These are phyloP conservation scores for Jordanella pulchra DNA, from an alignment of 2,797 vertebrate genomes.

Conservation along the genomic window DNA sequence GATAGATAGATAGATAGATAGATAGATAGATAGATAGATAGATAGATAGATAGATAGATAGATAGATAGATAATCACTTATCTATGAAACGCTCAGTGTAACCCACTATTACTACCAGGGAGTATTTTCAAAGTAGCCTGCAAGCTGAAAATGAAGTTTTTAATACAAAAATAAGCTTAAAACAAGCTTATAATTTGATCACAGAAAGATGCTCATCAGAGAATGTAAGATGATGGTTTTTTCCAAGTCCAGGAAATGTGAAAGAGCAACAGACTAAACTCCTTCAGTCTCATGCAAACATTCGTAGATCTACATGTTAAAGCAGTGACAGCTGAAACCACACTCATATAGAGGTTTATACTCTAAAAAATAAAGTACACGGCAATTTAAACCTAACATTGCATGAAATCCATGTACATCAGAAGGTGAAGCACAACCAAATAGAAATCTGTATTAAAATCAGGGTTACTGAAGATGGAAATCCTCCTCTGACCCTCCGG, in stretches of 20 bases:
- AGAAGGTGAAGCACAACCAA: slow-evolving; percentile 49
- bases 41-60: too few relatives aligned
- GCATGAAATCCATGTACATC: slow-evolving; percentile 30
- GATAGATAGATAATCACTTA: background rate
- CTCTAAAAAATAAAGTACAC: background rate
- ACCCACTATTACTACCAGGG: background rate
- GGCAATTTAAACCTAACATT: background rate
- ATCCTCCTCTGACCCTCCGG: slow-evolving; percentile 58
- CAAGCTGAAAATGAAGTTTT: background rate
- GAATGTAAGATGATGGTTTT: background rate
- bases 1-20: too few relatives aligned
- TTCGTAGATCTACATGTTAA: slow-evolving; percentile 17
- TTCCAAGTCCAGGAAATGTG: background rate
- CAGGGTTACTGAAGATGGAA: slow-evolving; percentile 45
- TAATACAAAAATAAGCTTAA: background rate
- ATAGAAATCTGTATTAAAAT: slow-evolving; percentile 49
- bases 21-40: too few relatives aligned
- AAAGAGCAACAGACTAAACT: slow-evolving; percentile 20
- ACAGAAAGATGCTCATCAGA: background rate
- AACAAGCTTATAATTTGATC: background rate
- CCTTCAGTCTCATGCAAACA: background rate
- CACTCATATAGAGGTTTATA: background rate
- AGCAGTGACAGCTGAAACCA: slow-evolving; percentile 18
- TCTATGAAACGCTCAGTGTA: background rate
- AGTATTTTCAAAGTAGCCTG: background rate